phyloP scores from a whole-genome alignment of 2,797 vertebrate genomes.

The Sebastes flavidus region DNA sequence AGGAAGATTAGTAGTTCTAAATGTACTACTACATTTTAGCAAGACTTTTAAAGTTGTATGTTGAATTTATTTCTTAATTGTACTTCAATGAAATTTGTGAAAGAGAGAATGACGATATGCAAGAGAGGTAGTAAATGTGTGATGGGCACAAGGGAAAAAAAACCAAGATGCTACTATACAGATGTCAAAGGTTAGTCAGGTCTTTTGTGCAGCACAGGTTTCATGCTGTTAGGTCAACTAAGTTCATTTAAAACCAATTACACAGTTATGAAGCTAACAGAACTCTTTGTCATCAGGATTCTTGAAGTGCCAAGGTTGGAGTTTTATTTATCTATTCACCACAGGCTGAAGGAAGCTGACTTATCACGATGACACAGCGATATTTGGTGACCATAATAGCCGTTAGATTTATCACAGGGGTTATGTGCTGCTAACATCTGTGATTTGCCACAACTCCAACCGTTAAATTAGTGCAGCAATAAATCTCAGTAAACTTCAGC shows the following conservation, averaged over 20 bases:
- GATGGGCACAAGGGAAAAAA: not conserved
- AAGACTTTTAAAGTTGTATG: not conserved
- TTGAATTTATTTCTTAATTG: not conserved
- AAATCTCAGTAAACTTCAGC: not conserved
- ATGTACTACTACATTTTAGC: not conserved
- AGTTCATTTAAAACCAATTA: not conserved
- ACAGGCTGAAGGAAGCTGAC: not conserved
- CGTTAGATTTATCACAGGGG: not conserved
- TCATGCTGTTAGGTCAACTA: not conserved
- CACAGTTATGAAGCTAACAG: not conserved
- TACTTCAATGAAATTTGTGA: not conserved
- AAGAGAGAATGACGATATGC: not conserved
- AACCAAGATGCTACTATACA: not conserved
- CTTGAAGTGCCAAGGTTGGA: not conserved
- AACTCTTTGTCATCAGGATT: not conserved
- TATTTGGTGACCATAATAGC: not conserved
- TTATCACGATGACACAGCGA: not conserved
- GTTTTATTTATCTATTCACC: not conserved
- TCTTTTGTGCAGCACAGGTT: not conserved
- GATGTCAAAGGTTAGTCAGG: not conserved
- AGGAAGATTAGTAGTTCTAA: not conserved
- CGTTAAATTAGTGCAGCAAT: not conserved
- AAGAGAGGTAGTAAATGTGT: not conserved
- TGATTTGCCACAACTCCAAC: not conserved
- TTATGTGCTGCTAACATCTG: conserved; percentile 5